These are phyloP conservation scores for Oxycera nigricornis DNA, from an alignment of 2,888 invertebrate genomes.

Conservation along the genomic window DNA sequence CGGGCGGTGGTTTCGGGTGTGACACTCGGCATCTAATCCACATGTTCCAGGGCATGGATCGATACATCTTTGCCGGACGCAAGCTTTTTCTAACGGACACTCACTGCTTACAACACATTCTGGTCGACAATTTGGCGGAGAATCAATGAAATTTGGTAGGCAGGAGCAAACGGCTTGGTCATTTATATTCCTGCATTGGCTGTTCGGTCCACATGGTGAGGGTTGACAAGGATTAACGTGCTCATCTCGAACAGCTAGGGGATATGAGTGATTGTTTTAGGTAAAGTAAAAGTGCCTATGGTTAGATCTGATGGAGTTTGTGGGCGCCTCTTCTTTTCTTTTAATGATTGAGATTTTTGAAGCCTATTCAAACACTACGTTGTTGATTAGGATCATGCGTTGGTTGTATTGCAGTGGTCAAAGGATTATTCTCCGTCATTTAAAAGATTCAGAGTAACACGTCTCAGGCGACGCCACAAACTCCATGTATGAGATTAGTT, in stretches of 20 bases:
- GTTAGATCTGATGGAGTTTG: neutral
- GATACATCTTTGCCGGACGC: constrained; percentile 70
- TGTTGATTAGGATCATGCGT: too few species aligned
- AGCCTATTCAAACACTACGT: too few species aligned
- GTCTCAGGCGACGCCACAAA: neutral
- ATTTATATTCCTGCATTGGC: constrained; percentile 69
- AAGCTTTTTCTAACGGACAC: constrained; percentile 69
- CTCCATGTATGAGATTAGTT: neutral
- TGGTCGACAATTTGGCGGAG: constrained; percentile 71
- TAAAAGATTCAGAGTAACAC: too few species aligned
- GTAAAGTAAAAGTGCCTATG: neutral
- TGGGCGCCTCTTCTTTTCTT: neutral
- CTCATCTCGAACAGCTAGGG: constrained; percentile 8
- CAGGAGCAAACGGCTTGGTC: constrained; percentile 71
- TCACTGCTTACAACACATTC: constrained; percentile 73
- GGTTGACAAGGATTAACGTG: constrained; percentile 66
- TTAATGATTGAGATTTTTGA: too few species aligned
- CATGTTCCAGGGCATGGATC: constrained; percentile 71
- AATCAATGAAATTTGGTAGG: constrained; percentile 67
- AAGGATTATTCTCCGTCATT: too few species aligned
- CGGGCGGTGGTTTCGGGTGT: constrained; percentile 79
- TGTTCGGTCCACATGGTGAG: constrained; percentile 73
- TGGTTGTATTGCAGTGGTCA: too few species aligned
- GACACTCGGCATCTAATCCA: constrained; percentile 72
- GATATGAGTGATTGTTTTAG: too few species aligned